A percentile compares a stretch with the other conserved stretches of the same genome.
Conservation (phyloP, 2,113 vertebrate species). For the Tretioscincus oriximinensis region DNA sequence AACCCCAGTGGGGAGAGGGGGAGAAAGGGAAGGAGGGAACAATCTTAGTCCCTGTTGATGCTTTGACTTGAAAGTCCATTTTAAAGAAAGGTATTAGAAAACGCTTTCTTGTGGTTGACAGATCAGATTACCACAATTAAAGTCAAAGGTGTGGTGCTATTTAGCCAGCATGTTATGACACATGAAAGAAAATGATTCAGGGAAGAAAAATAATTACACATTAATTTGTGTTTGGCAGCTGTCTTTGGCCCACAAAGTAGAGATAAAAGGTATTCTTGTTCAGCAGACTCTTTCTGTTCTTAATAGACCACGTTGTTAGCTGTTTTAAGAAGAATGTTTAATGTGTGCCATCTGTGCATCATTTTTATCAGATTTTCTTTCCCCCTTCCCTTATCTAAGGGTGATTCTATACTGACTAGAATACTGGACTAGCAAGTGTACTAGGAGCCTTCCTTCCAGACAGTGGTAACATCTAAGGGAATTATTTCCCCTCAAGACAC, state of each 20-base stretch:
- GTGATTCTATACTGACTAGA: not conserved
- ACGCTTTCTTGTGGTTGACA: slow-evolving; percentile 41
- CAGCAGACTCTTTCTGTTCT: slow-evolving; percentile 58
- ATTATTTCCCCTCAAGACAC: no score
- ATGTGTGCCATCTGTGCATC: not conserved
- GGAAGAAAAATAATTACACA: slow-evolving; percentile 83
- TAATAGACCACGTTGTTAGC: slow-evolving; percentile 44
- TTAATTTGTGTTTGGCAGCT: slow-evolving; percentile 83
- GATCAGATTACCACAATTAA: slow-evolving; percentile 42
- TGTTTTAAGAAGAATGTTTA: slow-evolving; percentile 33
- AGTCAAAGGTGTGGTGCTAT: slow-evolving; percentile 39
- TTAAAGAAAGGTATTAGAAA: slow-evolving; percentile 35
- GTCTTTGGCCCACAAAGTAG: slow-evolving; percentile 68
- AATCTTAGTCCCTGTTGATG: slow-evolving; percentile 22
- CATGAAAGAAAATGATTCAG: slow-evolving; percentile 79
- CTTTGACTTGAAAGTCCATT: slow-evolving; percentile 39
- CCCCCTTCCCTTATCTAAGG: not conserved
- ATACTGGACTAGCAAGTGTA: no score
- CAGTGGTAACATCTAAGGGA: no score
- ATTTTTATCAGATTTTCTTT: slow-evolving; percentile 31
- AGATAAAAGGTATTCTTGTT: slow-evolving; percentile 74
- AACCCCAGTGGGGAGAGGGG: not conserved
- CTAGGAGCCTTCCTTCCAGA: no score
- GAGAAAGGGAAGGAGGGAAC: not conserved
- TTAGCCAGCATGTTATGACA: slow-evolving; percentile 37